Conservation (phyloP, 2,888 invertebrate species). For the Colostygia pectinataria region DNA sequence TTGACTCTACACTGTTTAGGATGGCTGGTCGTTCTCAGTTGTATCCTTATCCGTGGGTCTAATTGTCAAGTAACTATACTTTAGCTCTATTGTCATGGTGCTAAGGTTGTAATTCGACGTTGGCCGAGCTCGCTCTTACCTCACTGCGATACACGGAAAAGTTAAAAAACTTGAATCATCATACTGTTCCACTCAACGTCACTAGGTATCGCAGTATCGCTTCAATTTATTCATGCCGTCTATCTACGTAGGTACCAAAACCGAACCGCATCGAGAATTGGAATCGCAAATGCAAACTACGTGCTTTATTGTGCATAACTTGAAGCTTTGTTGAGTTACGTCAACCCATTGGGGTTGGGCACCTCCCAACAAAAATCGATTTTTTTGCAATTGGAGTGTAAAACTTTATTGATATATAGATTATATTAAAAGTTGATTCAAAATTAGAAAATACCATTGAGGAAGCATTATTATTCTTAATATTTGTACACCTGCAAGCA, state of each 20-base stretch:
- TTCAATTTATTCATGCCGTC: constrained; percentile 52
- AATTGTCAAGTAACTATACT: too few relatives aligned
- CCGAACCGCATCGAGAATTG: constrained; percentile 39
- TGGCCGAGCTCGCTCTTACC: too few relatives aligned
- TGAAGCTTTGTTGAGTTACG: constrained; percentile 11
- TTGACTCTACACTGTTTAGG: too few relatives aligned
- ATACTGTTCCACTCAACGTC: constrained; percentile 7
- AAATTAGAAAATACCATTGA: too few relatives aligned
- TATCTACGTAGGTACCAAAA: constrained; percentile 29
- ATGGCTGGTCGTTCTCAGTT: too few relatives aligned
- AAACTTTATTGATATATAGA: constrained; percentile 4
- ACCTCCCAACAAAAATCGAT: too few relatives aligned
- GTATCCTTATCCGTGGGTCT: too few relatives aligned
- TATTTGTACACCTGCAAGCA: too few relatives aligned
- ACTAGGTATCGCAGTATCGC: constrained; percentile 14
- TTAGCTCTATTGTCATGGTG: too few relatives aligned
- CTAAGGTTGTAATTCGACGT: too few relatives aligned
- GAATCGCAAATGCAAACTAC: constrained; percentile 27
- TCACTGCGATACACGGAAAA: background rate
- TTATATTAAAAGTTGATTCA: too few relatives aligned
- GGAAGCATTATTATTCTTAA: too few relatives aligned
- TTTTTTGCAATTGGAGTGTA: constrained; percentile 9
- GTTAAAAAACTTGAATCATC: background rate
- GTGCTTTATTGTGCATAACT: constrained; percentile 29
- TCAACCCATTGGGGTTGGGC: constrained; percentile 1